These are phyloP conservation scores for Vulpes vulpes DNA, from an alignment of 2,113 vertebrate species.

Conservation along the genomic window DNA sequence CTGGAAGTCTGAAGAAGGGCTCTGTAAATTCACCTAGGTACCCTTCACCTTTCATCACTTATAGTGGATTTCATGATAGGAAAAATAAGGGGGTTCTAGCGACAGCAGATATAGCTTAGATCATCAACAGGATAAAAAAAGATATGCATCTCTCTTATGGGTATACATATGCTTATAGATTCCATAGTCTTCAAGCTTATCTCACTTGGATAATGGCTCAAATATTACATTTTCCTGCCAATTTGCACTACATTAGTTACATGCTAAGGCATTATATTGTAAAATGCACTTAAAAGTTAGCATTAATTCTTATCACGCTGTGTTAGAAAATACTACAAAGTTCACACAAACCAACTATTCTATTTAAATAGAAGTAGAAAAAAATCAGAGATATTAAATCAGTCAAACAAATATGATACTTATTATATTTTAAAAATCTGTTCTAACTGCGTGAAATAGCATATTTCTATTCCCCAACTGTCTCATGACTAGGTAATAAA, in stretches of 20 bases:
- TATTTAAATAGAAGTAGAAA: constrained; percentile 7
- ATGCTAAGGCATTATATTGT: neutral
- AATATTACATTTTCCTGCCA: neutral
- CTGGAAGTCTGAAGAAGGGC: constrained; percentile 71
- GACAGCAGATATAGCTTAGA: constrained; percentile 42
- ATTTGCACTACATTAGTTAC: neutral
- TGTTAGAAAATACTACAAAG: neutral
- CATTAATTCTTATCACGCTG: neutral
- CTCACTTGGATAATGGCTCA: constrained; percentile 4
- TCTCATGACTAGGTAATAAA: neutral
- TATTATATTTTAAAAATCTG: neutral
- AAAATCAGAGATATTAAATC: constrained; percentile 16
- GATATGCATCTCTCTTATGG: neutral
- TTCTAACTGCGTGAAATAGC: neutral
- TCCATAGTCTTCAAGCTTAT: neutral
- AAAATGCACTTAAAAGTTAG: constrained; percentile 33
- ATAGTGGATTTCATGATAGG: constrained; percentile 72
- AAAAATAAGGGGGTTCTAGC: constrained; percentile 58
- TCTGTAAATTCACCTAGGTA: constrained; percentile 78
- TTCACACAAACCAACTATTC: neutral
- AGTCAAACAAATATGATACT: neutral
- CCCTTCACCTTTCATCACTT: constrained; percentile 78
- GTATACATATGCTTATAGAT: neutral
- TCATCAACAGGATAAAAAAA: constrained; percentile 67
- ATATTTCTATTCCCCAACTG: neutral